phyloP scores from a whole-genome alignment of 2,113 vertebrate species.

The Numenius arquata region DNA sequence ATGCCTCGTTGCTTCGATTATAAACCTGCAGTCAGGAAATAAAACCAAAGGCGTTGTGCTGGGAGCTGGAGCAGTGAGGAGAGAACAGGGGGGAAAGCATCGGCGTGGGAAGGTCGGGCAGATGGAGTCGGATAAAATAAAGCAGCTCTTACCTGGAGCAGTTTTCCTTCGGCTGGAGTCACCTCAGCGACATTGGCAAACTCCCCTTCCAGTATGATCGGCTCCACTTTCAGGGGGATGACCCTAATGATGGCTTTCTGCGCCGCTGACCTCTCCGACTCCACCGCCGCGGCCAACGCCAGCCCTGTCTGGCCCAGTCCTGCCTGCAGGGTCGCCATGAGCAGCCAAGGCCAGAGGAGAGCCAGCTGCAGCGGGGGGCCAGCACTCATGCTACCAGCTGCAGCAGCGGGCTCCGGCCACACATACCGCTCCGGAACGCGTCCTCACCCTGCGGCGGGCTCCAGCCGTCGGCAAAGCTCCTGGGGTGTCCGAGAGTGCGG shows the following conservation, averaged over 20 bases:
- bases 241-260: conserved; percentile 91
- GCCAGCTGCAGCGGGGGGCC: conserved; percentile 90
- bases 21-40: neutral
- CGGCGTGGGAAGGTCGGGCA: neutral
- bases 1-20: neutral
- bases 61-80: neutral
- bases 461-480: neutral
- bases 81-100: accelerated
- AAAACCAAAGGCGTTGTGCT: accelerated
- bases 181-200: conserved; percentile 87
- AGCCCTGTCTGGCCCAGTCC: conserved; percentile 84
- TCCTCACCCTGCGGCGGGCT: conserved; percentile 37
- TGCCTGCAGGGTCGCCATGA: conserved; percentile 91
- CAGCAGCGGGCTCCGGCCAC: conserved; percentile 84
- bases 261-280: conserved; percentile 80
- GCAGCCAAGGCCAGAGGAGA: conserved; percentile 97
- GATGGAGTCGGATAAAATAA: neutral
- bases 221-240: conserved; percentile 87
- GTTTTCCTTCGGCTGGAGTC: conserved; percentile 88
- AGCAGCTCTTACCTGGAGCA: conserved; percentile 88
- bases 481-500: neutral
- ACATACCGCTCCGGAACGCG: conserved; percentile 86
- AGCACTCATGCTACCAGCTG: conserved; percentile 93
- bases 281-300: conserved; percentile 77
- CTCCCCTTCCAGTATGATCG: conserved; percentile 87